These are phyloP conservation scores for Metacarcinus magister DNA, from an alignment of 2,888 invertebrate species.

Conservation along the genomic window DNA sequence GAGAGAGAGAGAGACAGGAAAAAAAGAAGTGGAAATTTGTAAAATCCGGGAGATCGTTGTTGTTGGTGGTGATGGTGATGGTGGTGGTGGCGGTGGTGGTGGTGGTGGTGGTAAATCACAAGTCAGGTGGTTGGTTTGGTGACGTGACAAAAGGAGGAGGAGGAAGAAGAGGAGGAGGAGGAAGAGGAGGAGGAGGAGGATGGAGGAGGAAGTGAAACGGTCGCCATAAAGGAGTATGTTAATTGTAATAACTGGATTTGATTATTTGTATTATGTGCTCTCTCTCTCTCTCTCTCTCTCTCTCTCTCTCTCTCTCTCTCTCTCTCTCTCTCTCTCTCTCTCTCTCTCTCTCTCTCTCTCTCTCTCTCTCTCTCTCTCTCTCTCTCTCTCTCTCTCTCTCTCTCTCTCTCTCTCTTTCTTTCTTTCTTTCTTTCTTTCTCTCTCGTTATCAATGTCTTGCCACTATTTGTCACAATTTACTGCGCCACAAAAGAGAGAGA, in stretches of 20 bases:
- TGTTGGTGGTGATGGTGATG: background rate
- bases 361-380: background rate
- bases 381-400: constrained; percentile 49
- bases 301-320: constrained; percentile 41
- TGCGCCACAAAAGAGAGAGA: constrained; percentile 40
- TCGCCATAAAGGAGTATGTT: background rate
- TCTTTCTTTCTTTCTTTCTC: constrained; percentile 51
- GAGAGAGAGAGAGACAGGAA: constrained; percentile 46
- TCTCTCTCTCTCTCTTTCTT: constrained; percentile 46
- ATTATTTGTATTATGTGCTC: background rate
- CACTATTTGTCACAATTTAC: background rate
- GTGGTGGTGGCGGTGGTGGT: background rate
- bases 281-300: background rate
- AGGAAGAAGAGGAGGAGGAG: background rate
- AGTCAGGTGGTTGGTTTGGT: constrained; percentile 44
- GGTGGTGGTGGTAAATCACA: background rate
- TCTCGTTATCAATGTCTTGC: constrained; percentile 6
- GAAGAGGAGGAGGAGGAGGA: background rate
- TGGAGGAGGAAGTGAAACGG: background rate
- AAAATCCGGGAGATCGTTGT: background rate
- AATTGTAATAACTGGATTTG: background rate
- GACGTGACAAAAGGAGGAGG: background rate
- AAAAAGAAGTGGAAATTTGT: background rate
- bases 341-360: background rate
- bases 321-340: constrained; percentile 10